phyloP scores from a whole-genome alignment of 2,888 invertebrate genomes.

The Rhopalosiphum nymphaeae region DNA sequence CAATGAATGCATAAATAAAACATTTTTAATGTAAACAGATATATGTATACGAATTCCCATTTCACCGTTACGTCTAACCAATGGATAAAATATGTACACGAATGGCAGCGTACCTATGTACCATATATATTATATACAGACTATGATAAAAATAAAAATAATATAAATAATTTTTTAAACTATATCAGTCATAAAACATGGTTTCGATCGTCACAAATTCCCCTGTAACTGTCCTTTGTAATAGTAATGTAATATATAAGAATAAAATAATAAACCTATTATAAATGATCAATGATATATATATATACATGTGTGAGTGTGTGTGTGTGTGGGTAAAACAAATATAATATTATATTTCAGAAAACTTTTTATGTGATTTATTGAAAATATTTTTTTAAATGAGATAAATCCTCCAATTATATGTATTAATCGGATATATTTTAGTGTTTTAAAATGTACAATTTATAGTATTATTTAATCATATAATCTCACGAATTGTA shows the following conservation, averaged over 20 bases:
- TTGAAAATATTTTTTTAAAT: neutral
- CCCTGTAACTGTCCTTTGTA: neutral
- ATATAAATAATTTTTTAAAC: neutral
- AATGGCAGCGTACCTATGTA: neutral
- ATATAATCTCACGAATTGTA: no score
- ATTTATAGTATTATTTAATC: no score
- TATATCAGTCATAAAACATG: neutral
- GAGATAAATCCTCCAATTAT: neutral
- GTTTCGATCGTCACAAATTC: neutral
- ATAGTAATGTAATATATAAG: neutral
- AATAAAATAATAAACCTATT: neutral
- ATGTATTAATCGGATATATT: neutral
- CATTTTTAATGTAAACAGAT: conserved; percentile 36
- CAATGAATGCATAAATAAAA: conserved; percentile 51
- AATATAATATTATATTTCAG: neutral
- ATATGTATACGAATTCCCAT: neutral
- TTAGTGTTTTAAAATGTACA: neutral
- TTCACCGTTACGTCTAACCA: neutral
- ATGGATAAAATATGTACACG: conserved; percentile 3
- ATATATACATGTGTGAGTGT: no score
- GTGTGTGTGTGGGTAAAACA: neutral
- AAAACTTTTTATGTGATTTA: neutral
- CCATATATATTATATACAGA: neutral
- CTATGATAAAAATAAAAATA: neutral
- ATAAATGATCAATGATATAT: no score